Base-by-base conservation (phyloP, 2,797 vertebrate genomes). In the Syndactyla subalaris region DNA sequence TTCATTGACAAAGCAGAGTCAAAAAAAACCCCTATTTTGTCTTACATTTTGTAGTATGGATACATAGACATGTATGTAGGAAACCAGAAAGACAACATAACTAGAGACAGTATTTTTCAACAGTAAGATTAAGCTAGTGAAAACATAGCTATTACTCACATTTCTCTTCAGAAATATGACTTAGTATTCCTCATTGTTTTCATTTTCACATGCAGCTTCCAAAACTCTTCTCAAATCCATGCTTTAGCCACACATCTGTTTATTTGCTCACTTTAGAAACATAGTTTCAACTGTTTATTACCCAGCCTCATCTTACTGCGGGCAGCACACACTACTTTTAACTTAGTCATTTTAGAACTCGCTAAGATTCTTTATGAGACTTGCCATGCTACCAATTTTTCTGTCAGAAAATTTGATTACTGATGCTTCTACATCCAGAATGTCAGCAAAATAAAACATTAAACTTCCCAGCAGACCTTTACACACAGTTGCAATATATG, bases 391-490 rank as follows among this genome's bases (percentile, higher is more conserved):
- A 72, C 62, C 65, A 79, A 58, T 70, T 93, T 89, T 58, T 72
- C 26, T 86, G 87, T 84, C 92, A 88, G 29, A 54, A 93, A 71
- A 51, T 80, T 34, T 85, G 38, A 94, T 93, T 85, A 79, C 43
- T 68, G 57, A 71, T 59, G n/a, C 45, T 70, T 88, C 77, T 72
- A 26, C 34, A 86, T 38, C 24, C 65, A 71, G 39, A 54, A 82
- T 70, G 43, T 80, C 78, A 71, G 62, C 24, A 85, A 91, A 92
- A 85, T n/a, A 58, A 67, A 93, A 75, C 11, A 63, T 78, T 79
- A 66, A 55, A 52, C n/a, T 88, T 83, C 41, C n/a, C 65, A 82
- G 36, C 30, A 85, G 24, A 48, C 27, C 45, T 74, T 78, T 89
- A 66, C 24, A 57, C 22, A 23, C 24, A 32, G 32, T 30, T 34